Conservation (phyloP, 2,888 invertebrate genomes). For the Athetis lepigone region DNA sequence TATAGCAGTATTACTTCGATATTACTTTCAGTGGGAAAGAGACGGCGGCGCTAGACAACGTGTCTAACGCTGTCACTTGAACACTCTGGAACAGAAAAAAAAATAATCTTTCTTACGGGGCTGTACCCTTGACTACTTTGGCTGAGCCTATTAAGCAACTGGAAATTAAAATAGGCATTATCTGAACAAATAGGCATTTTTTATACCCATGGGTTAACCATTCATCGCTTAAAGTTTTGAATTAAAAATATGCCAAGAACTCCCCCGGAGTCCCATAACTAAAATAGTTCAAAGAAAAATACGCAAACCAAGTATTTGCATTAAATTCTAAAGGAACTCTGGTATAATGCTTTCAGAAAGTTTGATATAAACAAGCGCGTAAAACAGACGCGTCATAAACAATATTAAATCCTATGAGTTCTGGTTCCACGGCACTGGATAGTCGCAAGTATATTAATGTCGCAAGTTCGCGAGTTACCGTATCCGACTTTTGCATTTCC, state of each 20-base stretch:
- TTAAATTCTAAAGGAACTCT: conserved; percentile 59
- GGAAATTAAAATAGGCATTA: too few relatives aligned
- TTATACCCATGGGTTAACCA: too few relatives aligned
- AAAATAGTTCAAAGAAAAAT: conserved; percentile 51
- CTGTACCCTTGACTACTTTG: too few relatives aligned
- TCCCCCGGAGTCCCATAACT: conserved; percentile 16
- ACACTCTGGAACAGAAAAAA: too few relatives aligned
- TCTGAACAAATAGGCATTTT: too few relatives aligned
- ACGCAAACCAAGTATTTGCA: conserved; percentile 47
- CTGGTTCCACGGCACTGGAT: conserved; percentile 64
- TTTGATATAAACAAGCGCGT: conserved; percentile 79
- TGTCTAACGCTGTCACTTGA: too few relatives aligned
- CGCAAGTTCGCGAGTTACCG: conserved; percentile 78
- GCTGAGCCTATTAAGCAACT: too few relatives aligned
- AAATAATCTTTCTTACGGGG: too few relatives aligned
- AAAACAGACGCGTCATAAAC: conserved; percentile 88
- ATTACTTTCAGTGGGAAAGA: too few relatives aligned
- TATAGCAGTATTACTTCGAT: too few relatives aligned
- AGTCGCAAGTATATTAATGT: conserved; percentile 79
- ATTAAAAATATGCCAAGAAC: conserved; percentile 8
- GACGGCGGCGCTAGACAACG: too few relatives aligned
- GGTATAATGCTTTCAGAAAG: conserved; percentile 72
- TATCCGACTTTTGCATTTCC: conserved; percentile 81
- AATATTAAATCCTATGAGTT: conserved; percentile 83
- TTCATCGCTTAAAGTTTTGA: too few relatives aligned